phyloP scores from a whole-genome alignment of 2,113 vertebrate genomes.

The Pionites leucogaster region DNA sequence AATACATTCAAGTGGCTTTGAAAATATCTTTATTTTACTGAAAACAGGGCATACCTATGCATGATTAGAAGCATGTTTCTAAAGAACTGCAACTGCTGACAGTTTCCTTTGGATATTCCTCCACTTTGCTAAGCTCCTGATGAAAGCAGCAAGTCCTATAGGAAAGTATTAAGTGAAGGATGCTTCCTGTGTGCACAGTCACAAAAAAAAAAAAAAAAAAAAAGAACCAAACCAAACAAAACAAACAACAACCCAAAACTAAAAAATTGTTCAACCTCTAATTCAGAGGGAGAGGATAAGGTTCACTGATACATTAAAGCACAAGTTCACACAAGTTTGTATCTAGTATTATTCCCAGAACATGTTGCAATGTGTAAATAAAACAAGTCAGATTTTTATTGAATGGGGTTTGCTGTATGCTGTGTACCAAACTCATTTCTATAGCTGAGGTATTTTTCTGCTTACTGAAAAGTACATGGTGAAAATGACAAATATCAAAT shows the following conservation, averaged over 20 bases:
- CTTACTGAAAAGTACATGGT: neutral
- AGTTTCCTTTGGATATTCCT: neutral
- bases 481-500: neutral
- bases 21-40: neutral
- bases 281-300: neutral
- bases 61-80: neutral
- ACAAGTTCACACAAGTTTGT: neutral
- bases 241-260: neutral
- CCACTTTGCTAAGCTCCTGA: neutral
- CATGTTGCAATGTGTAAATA: neutral
- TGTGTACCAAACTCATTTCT: neutral
- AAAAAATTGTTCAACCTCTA: neutral
- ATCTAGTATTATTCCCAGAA: neutral
- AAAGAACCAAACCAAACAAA: too few relatives aligned
- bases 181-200: neutral
- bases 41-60: accelerated
- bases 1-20: neutral
- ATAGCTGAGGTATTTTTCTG: neutral
- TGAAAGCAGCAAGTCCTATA: neutral
- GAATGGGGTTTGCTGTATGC: neutral
- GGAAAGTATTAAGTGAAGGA: neutral
- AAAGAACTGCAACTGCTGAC: neutral
- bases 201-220: neutral
- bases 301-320: neutral
- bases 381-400: neutral